Evolutionary conservation across 2,113 vertebrate species (phyloP), one percentile per base, ranked within the genome.

Genomic region (Hypomesus transpacificus): DNA sequence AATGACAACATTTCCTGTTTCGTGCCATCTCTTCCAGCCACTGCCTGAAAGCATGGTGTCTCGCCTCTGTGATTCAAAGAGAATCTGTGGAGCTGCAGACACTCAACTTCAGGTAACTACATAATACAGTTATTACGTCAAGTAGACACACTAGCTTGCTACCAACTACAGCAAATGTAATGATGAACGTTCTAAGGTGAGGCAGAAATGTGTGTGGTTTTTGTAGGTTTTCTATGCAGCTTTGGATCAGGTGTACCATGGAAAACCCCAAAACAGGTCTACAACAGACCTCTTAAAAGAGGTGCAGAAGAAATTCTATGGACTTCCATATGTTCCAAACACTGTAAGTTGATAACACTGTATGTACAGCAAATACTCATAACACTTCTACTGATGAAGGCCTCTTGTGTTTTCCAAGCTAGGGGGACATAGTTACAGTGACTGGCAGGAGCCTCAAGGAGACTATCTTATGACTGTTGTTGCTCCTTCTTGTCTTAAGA

Each of bases 11-110:
- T 16, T 59, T 20, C 11, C 2, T 59, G 18, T 18, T 17, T 18
- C n/a, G n/a, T 46, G 21, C 9, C 39, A 7, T 16, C 5, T 20
- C 53, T 72, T 75, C 39, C 78, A 96, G 95, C 82, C 91, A 0
- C 82, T 96, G 52, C 93, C 94, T 0, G 88, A 92, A 86, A 90
- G 80, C 76, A 95, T 95, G 94, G 93, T 95, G 64, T 91, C 93
- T 39, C 92, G 94, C n/a, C 89, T 96, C 0, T 96, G 93, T 67
- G 94, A 96, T 69, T 96, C 95, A 22, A 96, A 95, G 87, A 96
- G 94, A 65, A 84, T 95, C 20, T 94, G 94, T 63, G 94, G 94
- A 4, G 93, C 94, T 18, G 93, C 93, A 7, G 94, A 96, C 69
- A 92, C 93, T 87, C 94, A 96, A 52, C 93, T 96, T 53, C 95